Evolutionary conservation across 2,888 invertebrate genomes (phyloP).

Genomic region (Entomobrya proxima): DNA sequence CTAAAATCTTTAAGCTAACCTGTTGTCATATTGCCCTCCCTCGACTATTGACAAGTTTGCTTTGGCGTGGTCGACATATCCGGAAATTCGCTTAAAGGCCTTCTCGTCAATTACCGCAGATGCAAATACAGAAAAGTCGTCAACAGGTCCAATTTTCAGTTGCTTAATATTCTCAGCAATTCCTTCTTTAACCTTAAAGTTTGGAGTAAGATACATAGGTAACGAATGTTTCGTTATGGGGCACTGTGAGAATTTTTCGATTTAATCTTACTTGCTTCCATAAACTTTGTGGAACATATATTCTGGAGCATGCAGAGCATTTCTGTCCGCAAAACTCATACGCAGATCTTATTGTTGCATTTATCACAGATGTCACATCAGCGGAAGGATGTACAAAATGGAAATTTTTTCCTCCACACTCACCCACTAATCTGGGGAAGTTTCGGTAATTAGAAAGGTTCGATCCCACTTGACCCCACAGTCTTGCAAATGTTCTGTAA

Average conservation of each 20-base stretch:
- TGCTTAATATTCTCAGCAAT: constrained; percentile 84
- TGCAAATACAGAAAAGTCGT: constrained; percentile 88
- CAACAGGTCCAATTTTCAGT: constrained; percentile 91
- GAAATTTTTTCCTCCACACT: constrained; percentile 99
- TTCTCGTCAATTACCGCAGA: constrained; percentile 98
- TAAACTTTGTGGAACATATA: constrained; percentile 94
- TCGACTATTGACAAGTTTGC: constrained; percentile 86
- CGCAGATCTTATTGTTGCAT: constrained; percentile 90
- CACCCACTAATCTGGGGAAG: constrained; percentile 95
- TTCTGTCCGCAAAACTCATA: constrained; percentile 99
- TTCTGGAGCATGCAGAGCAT: constrained; percentile 98
- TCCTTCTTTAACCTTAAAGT: constrained; percentile 82
- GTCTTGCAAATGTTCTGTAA: constrained; percentile 89
- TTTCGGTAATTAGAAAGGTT: constrained; percentile 90
- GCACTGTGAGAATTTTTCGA: neutral
- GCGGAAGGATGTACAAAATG: constrained; percentile 97
- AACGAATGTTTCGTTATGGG: neutral
- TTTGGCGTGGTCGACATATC: constrained; percentile 93
- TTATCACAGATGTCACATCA: constrained; percentile 88
- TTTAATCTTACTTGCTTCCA: constrained; percentile 82
- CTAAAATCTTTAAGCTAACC: constrained; percentile 78
- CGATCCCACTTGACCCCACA: constrained; percentile 95
- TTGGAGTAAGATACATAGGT: neutral
- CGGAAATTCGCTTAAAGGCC: constrained; percentile 91
- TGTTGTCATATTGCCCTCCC: constrained; percentile 92